Conservation (phyloP, 2,797 vertebrate genomes). For the Gymnoscopelus braueri region DNA sequence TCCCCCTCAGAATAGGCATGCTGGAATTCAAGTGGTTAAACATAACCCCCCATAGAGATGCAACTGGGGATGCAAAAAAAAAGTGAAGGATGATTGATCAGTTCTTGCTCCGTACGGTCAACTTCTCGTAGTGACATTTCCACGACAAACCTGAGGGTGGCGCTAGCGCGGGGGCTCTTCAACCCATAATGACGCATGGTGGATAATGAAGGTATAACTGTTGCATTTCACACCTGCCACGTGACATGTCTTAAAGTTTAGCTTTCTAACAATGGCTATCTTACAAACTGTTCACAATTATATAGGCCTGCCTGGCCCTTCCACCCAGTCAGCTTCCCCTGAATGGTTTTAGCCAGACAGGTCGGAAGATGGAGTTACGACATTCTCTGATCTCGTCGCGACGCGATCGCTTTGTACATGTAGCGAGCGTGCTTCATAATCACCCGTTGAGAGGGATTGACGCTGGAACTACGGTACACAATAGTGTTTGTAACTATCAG, state of each 20-base stretch:
- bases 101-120: constrained; percentile 37
- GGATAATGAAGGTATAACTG: constrained; percentile 30
- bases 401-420: too few species aligned
- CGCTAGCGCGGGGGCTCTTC: constrained; percentile 26
- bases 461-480: too few species aligned
- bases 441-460: too few species aligned
- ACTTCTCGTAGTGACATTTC: constrained; percentile 38
- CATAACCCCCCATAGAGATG: constrained; percentile 35
- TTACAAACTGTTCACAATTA: not conserved
- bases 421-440: too few species aligned
- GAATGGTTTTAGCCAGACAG: too few species aligned
- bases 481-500: too few species aligned
- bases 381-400: too few species aligned
- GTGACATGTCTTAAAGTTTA: constrained; percentile 12
- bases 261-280: not conserved
- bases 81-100: constrained; percentile 35
- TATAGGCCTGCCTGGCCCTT: not conserved
- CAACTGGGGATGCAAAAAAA: constrained; percentile 19
- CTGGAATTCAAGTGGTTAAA: not conserved
- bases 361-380: too few species aligned
- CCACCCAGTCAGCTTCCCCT: too few species aligned
- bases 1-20: too few species aligned
- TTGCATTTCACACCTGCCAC: constrained; percentile 36
- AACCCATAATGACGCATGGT: not conserved
- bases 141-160: constrained; percentile 21